phyloP scores from a whole-genome alignment of 2,797 vertebrate genomes.

The Amniataba percoides region DNA sequence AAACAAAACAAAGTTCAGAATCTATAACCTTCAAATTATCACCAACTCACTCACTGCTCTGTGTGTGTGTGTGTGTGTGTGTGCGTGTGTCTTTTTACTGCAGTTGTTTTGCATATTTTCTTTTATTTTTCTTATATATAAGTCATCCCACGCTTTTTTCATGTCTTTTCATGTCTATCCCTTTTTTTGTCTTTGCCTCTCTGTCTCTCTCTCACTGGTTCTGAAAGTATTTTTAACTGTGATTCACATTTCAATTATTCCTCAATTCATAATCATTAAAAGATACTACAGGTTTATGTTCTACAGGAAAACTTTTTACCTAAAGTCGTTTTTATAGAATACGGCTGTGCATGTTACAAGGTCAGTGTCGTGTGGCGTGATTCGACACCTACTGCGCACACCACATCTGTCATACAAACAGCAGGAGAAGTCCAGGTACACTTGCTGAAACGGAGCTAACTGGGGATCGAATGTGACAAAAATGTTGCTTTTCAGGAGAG shows the following conservation, averaged over 20 bases:
- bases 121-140: not conserved
- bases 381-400: slow-evolving; percentile 2
- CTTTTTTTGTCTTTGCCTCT: not conserved
- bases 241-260: slow-evolving; percentile 3
- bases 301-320: too few relatives aligned
- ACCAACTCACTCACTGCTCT: slow-evolving; percentile 12
- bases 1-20: slow-evolving; percentile 60
- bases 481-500: not conserved
- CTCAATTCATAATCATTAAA: not conserved
- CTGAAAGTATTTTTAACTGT: not conserved
- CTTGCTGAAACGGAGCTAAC: not conserved
- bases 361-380: not conserved
- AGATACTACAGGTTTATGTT: not conserved
- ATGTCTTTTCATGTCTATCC: not conserved
- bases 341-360: not conserved
- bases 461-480: not conserved
- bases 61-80: slow-evolving; percentile 6
- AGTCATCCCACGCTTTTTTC: not conserved
- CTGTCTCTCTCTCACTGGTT: not conserved
- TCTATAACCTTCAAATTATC: slow-evolving; percentile 79
- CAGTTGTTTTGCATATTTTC: slow-evolving; percentile 3
- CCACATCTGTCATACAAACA: not conserved
- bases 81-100: not conserved
- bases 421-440: not conserved
- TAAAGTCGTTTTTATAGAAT: not conserved